Conservation (phyloP, 2,113 vertebrate genomes). For the Saiga tatarica region DNA sequence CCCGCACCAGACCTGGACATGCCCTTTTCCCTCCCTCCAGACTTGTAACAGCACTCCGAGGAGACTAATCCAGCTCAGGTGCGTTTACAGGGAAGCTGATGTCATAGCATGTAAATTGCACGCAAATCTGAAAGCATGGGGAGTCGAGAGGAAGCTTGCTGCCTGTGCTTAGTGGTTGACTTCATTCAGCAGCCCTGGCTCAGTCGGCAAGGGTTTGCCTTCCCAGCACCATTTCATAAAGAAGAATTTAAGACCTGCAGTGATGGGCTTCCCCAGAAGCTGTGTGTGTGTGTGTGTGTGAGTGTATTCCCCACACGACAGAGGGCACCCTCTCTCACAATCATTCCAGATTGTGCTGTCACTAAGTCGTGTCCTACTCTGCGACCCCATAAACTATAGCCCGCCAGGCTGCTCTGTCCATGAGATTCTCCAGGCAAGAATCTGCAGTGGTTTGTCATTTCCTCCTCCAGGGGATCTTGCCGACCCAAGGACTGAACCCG, state of each 20-base stretch:
- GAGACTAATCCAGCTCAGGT: neutral
- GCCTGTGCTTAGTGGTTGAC: neutral
- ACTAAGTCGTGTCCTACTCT: neutral
- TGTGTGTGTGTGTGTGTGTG: neutral
- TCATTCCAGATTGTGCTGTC: neutral
- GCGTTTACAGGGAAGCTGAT: neutral
- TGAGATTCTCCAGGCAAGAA: neutral
- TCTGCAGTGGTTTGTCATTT: neutral
- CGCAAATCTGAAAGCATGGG: neutral
- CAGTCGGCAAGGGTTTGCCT: neutral
- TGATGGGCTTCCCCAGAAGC: neutral
- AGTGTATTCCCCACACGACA: accelerated
- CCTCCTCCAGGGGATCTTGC: neutral
- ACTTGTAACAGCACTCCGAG: neutral
- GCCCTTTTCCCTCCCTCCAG: too few relatives aligned
- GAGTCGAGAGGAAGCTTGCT: neutral
- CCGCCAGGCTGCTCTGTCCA: neutral
- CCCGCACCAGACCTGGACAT: neutral
- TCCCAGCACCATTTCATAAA: neutral
- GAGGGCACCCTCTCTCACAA: neutral
- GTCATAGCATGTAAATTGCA: neutral
- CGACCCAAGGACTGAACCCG: accelerated
- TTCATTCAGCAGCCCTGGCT: neutral
- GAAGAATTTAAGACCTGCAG: neutral
- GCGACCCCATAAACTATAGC: neutral